Percentiles rank a stretch among this genome's conserved stretches.
phyloP scores from a whole-genome alignment of 2,888 invertebrate genomes.

The Xylophagus ater region DNA sequence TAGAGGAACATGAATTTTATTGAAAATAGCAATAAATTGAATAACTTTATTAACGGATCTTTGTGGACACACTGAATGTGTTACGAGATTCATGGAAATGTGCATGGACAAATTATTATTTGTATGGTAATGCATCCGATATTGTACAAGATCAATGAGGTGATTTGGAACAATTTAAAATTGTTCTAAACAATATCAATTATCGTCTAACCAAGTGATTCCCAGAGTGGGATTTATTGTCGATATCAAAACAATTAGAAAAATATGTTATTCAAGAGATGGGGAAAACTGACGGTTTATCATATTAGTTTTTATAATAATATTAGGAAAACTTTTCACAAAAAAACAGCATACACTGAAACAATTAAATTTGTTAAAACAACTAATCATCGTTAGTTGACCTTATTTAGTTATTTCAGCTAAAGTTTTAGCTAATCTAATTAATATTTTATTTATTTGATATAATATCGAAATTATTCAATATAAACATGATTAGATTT shows the following conservation, averaged over 20 bases:
- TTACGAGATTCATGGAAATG: slow-evolving; percentile 29
- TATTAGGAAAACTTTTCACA: too few species aligned
- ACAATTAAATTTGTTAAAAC: too few species aligned
- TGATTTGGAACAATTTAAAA: slow-evolving; percentile 34
- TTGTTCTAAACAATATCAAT: slow-evolving; percentile 32
- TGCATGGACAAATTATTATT: slow-evolving; percentile 30
- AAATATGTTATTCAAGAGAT: slow-evolving; percentile 44
- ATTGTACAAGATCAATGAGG: slow-evolving; percentile 33
- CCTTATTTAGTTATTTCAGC: too few species aligned
- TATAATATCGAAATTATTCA: too few species aligned
- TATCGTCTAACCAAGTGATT: slow-evolving; percentile 32
- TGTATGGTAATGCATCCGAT: slow-evolving; percentile 32
- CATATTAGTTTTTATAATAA: background rate
- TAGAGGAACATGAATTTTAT: too few species aligned
- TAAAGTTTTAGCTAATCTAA: too few species aligned
- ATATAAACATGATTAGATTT: too few species aligned
- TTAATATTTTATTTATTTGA: too few species aligned
- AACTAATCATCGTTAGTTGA: too few species aligned
- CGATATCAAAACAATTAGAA: slow-evolving; percentile 45
- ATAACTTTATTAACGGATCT: too few species aligned
- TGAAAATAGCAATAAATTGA: too few species aligned
- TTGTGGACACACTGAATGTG: slow-evolving; percentile 28
- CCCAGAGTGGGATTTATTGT: slow-evolving; percentile 39
- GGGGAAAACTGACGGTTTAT: slow-evolving; percentile 39
- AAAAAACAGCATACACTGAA: too few species aligned